Evolutionary conservation across 2,797 vertebrate genomes (phyloP).

Genomic region (Neosalanx taihuensis): DNA sequence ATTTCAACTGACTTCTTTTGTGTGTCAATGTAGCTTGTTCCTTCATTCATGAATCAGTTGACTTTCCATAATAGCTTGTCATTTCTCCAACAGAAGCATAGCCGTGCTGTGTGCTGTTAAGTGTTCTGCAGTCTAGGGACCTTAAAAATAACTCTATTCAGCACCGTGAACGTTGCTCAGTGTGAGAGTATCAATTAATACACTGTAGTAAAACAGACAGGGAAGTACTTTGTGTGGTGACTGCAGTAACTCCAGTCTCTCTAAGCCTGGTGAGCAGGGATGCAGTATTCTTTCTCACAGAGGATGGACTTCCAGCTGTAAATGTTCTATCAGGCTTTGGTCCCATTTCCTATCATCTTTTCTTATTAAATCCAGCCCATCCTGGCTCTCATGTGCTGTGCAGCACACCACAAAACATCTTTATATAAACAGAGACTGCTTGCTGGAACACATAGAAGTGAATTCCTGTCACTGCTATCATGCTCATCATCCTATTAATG

Average conservation of each 20-base stretch:
- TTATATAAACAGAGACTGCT: conserved; percentile 37
- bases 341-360: conserved; percentile 73
- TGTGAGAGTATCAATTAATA: too few relatives aligned
- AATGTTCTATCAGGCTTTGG: conserved; percentile 73
- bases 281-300: conserved; percentile 50
- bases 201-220: too few relatives aligned
- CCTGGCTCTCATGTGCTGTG: conserved; percentile 61
- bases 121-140: not conserved
- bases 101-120: not conserved
- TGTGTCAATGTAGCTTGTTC: not conserved
- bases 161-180: too few relatives aligned
- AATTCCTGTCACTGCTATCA: not conserved
- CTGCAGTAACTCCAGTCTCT: conserved; percentile 31
- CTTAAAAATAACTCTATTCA: not conserved
- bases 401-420: conserved; percentile 61
- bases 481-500: not conserved
- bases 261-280: conserved; percentile 37
- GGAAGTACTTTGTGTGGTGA: too few relatives aligned
- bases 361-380: conserved; percentile 71
- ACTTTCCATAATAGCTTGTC: not conserved
- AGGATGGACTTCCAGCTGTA: conserved; percentile 70
- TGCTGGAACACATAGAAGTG: not conserved
- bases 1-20: not conserved
- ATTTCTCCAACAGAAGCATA: not conserved
- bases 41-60: not conserved